phyloP scores from a whole-genome alignment of 2,113 vertebrate genomes.

The Mugil cephalus region DNA sequence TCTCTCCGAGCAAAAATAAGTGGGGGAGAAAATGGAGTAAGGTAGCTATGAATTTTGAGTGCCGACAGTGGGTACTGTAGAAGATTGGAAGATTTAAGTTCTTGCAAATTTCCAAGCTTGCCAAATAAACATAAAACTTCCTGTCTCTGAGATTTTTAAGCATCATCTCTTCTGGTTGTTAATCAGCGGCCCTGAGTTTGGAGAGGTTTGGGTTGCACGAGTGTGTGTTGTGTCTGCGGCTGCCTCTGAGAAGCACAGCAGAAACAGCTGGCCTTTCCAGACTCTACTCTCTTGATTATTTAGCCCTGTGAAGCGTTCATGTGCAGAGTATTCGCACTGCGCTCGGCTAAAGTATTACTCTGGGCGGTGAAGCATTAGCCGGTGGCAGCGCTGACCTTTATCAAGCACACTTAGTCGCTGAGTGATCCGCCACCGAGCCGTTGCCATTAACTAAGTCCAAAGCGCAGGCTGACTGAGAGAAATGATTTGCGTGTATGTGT shows the following conservation, averaged over 20 bases:
- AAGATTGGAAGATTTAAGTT: too few species aligned
- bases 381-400: conserved; percentile 71
- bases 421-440: conserved; percentile 38
- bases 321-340: conserved; percentile 62
- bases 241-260: conserved; percentile 14
- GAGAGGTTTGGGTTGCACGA: conserved; percentile 22
- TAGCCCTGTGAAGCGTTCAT: conserved; percentile 66
- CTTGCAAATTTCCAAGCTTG: too few species aligned
- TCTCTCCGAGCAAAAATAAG: background rate
- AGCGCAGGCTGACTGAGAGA: background rate
- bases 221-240: conserved; percentile 21
- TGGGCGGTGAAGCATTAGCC: conserved; percentile 50
- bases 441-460: conserved; percentile 43
- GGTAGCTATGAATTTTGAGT: too few species aligned
- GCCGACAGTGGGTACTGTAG: too few species aligned
- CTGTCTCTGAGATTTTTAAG: background rate
- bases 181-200: background rate
- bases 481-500: conserved; percentile 10
- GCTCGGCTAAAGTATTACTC: conserved; percentile 57
- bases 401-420: conserved; percentile 50
- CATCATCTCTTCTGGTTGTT: background rate
- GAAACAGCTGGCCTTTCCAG: conserved; percentile 63
- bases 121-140: too few species aligned
- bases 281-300: conserved; percentile 52
- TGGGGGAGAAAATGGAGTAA: too few species aligned